Base-by-base conservation (phyloP, 2,113 vertebrate genomes). In the Prinia subflava region DNA sequence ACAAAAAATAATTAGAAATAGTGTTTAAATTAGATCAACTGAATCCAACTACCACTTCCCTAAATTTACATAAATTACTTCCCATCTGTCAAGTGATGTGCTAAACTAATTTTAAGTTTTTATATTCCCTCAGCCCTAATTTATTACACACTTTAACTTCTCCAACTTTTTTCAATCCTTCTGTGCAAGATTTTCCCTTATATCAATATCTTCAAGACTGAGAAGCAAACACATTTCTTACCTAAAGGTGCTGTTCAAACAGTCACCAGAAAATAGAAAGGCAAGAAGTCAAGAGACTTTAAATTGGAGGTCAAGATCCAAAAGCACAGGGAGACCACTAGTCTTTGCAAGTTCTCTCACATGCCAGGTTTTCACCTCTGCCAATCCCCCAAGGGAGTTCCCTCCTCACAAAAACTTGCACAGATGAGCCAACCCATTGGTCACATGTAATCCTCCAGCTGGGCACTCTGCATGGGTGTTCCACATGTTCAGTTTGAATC, bases 11-110 rank as follows among this genome's bases (percentile, higher is more conserved):
- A 86, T 87, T 79, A 81, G 82, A 94, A 91, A 78, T 71, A 41
- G n/a, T 64, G 31, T 89, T 96, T 92, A 83, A 95, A 93, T 96
- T 86, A 94, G 81, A 92, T 62, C 55, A 92, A 60, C 52, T 91
- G 57, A 96, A 96, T 94, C 53, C 62, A 95, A 90, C 88, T 94
- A 95, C 23, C 93, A 95, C 81, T 96, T 93, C 79, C 70, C 90
- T 96, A 89, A 85, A 94, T 96, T 95, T 95, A 82, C 69, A 95
- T 84, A 89, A 94, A 92, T 91, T 33, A 86, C 67, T 96, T 90
- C 46, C 93, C 87, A 94, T 94, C 91, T 96, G 94, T 89, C 89
- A 96, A 85, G 86, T 68, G 60, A 69, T 93, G 56, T 94, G 78
- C 44, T 94, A 95, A 96, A 94, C 74, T 88, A 79, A 87, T 85